A percentile compares a stretch with the other conserved stretches of the same genome.
These are phyloP conservation scores for Clarias batrachus DNA, from an alignment of 2,113 vertebrate genomes.

Conservation along the genomic window DNA sequence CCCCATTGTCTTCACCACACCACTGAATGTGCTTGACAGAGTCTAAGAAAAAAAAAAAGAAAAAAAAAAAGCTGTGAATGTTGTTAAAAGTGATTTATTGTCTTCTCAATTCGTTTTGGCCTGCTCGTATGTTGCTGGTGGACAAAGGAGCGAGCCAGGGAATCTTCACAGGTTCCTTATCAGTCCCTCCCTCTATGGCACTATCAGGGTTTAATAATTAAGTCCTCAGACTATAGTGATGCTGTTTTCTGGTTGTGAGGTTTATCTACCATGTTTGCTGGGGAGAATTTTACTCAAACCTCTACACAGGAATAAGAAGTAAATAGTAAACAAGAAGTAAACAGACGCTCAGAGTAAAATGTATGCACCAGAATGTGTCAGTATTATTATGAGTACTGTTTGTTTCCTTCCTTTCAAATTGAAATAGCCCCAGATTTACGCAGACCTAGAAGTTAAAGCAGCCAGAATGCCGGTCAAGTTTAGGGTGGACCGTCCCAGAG, in stretches of 20 bases:
- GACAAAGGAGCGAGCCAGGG: background rate
- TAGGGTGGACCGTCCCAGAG: too few relatives aligned
- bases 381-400: too few relatives aligned
- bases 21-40: conserved; percentile 46
- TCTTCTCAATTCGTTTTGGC: conserved; percentile 52
- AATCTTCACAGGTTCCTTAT: background rate
- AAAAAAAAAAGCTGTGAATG: conserved; percentile 40
- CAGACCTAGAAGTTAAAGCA: too few relatives aligned
- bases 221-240: background rate
- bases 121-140: background rate
- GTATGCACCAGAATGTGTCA: too few relatives aligned
- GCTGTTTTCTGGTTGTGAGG: conserved; percentile 5
- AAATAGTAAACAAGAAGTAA: too few relatives aligned
- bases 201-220: conserved; percentile 17
- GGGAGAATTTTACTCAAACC: background rate
- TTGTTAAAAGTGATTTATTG: conserved; percentile 52
- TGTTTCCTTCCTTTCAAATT: too few relatives aligned
- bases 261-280: background rate
- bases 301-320: too few relatives aligned
- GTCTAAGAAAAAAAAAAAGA: background rate
- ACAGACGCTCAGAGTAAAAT: too few relatives aligned
- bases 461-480: too few relatives aligned
- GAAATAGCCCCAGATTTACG: too few relatives aligned
- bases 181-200: background rate
- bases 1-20: conserved; percentile 47